Evolutionary conservation across 2,888 invertebrate genomes (phyloP).

Genomic region (Caenorhabditis angaria): DNA sequence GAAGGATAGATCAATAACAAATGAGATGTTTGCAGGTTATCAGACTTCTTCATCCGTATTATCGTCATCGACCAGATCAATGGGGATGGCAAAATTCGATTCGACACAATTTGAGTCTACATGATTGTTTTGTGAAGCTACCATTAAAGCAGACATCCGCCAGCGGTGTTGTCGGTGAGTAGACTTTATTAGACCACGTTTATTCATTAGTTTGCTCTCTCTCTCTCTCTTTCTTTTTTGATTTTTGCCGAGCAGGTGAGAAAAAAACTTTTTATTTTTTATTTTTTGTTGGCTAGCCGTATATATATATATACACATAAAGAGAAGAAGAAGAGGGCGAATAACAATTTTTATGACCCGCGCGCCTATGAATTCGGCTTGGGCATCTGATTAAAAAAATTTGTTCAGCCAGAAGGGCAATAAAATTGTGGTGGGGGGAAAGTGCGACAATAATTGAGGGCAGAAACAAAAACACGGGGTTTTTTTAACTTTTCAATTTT

Average conservation of each 20-base stretch:
- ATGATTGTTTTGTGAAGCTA: conserved; percentile 95
- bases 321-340: conserved; percentile 8
- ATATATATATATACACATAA: conserved; percentile 7
- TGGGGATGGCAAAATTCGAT: conserved; percentile 98
- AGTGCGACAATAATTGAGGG: not conserved
- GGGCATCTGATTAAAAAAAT: conserved; percentile 1
- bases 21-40: conserved; percentile 62
- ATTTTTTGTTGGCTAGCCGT: conserved; percentile 29
- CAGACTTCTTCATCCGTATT: conserved; percentile 70
- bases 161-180: conserved; percentile 69
- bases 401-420: not conserved
- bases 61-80: conserved; percentile 69
- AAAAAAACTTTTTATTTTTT: not conserved
- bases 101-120: conserved; percentile 93
- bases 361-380: conserved; percentile 1
- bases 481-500: conserved; percentile 15
- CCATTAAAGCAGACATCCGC: conserved; percentile 76
- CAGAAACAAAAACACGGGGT: not conserved
- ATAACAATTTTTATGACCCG: conserved; percentile 21
- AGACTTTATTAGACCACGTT: no score
- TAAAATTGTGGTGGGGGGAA: conserved; percentile 10
- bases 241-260: not conserved
- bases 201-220: not conserved
- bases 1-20: no score
- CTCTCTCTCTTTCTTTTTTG: not conserved